Conservation (phyloP, 2,888 invertebrate genomes). For the Chrysopilus asiliformis region DNA sequence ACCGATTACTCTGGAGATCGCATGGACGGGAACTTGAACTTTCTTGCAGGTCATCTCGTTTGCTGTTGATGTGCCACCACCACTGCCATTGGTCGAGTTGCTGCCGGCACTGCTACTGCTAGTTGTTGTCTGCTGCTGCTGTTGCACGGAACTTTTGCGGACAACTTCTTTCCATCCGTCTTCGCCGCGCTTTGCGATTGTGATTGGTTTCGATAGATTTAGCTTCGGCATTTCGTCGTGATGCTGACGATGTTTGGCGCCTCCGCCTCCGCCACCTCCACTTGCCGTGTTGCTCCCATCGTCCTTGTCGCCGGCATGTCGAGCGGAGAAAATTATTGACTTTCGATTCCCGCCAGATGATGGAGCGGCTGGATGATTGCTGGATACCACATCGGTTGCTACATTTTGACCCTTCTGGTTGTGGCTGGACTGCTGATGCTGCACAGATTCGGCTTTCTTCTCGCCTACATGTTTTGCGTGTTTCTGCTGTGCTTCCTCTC, state of each 20-base stretch:
- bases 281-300: slow-evolving; percentile 33
- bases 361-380: too few species aligned
- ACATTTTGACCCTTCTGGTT: slow-evolving; percentile 3
- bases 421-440: not conserved
- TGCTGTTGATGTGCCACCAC: too few species aligned
- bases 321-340: slow-evolving; percentile 55
- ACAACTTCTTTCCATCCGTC: slow-evolving; percentile 98
- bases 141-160: slow-evolving; percentile 57
- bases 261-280: too few species aligned
- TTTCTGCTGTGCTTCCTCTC: slow-evolving; percentile 14
- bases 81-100: too few species aligned
- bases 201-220: slow-evolving; percentile 19
- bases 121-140: slow-evolving; percentile 21
- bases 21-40: slow-evolving; percentile 85
- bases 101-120: slow-evolving; percentile 19
- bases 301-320: slow-evolving; percentile 59
- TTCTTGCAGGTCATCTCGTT: slow-evolving; percentile 58
- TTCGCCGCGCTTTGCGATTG: slow-evolving; percentile 50
- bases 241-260: slow-evolving; percentile 18
- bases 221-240: slow-evolving; percentile 24
- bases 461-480: slow-evolving; percentile 8
- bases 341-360: slow-evolving; percentile 37
- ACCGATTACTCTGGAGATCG: slow-evolving; percentile 94
- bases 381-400: not conserved
- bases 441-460: slow-evolving; percentile 3